Evolutionary conservation across 2,888 invertebrate species (phyloP).

Genomic region (Electrophaes corylata): DNA sequence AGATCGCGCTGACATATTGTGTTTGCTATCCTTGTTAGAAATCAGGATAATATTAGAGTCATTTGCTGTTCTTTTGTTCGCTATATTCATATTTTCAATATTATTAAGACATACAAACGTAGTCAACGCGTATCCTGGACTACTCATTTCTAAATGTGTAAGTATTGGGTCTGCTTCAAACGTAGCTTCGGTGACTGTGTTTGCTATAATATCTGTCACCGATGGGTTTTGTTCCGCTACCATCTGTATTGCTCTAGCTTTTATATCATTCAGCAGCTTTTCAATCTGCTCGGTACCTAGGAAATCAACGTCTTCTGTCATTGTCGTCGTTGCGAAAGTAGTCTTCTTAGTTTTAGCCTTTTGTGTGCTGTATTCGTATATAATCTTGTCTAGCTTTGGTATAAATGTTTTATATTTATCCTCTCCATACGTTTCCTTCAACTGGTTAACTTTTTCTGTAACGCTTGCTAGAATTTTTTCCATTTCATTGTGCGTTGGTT

Average conservation of each 20-base stretch:
- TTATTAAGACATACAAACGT: constrained; percentile 36
- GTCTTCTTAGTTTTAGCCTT: neutral
- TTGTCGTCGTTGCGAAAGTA: neutral
- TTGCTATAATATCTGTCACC: constrained; percentile 49
- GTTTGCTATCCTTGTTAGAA: constrained; percentile 19
- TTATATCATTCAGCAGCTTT: constrained; percentile 57
- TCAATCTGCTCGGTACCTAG: constrained; percentile 59
- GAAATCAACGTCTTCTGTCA: constrained; percentile 18
- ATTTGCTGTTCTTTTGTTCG: constrained; percentile 32
- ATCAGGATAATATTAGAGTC: constrained; percentile 14
- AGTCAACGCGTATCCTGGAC: constrained; percentile 30
- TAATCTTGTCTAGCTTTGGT: constrained; percentile 10
- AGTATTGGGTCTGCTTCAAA: constrained; percentile 46
- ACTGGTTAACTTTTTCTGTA: constrained; percentile 9
- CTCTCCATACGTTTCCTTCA: constrained; percentile 6
- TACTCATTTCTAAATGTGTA: constrained; percentile 31
- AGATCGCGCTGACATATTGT: constrained; percentile 46
- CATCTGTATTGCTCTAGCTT: constrained; percentile 53
- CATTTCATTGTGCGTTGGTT: neutral
- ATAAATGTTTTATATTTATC: neutral
- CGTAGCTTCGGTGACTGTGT: constrained; percentile 53
- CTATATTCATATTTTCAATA: constrained; percentile 17
- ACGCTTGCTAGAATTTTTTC: constrained; percentile 10
- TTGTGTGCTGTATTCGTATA: constrained; percentile 11
- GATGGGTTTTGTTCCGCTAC: constrained; percentile 49